Evolutionary conservation across 2,113 vertebrate genomes (phyloP), one percentile per base, ranked within the genome.

Genomic region (sheep (Ovis aries)): DNA sequence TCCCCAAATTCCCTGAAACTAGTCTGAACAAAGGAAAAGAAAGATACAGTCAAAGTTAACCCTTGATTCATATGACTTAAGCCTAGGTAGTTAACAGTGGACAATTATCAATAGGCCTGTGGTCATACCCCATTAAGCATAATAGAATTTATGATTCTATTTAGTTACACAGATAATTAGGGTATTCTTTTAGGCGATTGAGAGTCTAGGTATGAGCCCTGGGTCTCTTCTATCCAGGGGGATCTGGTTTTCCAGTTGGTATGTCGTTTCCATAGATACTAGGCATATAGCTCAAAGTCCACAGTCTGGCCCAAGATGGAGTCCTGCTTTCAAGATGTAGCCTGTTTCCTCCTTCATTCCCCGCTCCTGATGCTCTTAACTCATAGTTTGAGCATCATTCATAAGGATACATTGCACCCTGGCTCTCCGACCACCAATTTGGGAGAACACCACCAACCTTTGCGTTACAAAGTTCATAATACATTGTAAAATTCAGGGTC

Each of bases 41-140:
- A 71, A 36, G 64, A 71, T 71, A 36, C n/a, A 71, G 4, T 67
- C 33, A n/a, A 71, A 71, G 64, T 71, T 71, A 71, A 21, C n/a
- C n/a, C 0, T 0, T 36, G n/a, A 71, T 21, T 71, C n/a, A 21
- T 6, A 71, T 71, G 64, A 1, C 64, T 71, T 71, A 71, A 71
- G 9, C 64, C 64, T 71, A 71, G 64, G n/a, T 71, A 71, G n/a
- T 36, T 71, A 71, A 71, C 64, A 36, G 17, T 71, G 17, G n/a
- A 11, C 17, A 3, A 21, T 36, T 71, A 11, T 21, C 17, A 36
- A 71, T 36, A 21, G 64, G 8, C 8, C 64, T 3, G 33, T 67
- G 64, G 64, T 36, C 64, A 21, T 36, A 36, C 33, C 33, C 17
- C 64, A 67, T 36, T 67, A 67, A 36, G 64, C 64, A 67, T 67